Percentiles rank a stretch among this genome's conserved stretches.
phyloP scores from a whole-genome alignment of 2,797 vertebrate species.

The Arremon brunneinucha region DNA sequence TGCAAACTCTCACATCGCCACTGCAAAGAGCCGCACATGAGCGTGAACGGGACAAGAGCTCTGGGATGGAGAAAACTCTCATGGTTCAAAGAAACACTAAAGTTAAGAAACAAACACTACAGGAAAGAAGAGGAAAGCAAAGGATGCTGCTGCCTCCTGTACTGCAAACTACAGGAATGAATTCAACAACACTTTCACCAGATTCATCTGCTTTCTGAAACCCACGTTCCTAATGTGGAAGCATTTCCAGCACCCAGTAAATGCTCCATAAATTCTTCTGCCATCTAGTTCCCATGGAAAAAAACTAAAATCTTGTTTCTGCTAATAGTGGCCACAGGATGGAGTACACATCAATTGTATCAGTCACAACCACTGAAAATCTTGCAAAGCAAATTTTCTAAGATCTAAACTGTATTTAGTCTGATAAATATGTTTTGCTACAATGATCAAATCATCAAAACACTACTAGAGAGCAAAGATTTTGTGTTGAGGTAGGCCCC shows the following conservation, averaged over 20 bases:
- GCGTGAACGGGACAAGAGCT: fast-evolving
- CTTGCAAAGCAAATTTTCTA: not conserved
- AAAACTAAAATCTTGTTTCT: not conserved
- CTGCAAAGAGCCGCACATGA: fast-evolving
- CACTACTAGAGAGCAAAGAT: not conserved
- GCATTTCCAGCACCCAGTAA: not conserved
- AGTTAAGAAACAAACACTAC: too few species aligned
- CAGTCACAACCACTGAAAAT: not conserved
- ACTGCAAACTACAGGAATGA: not conserved
- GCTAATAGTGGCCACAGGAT: not conserved
- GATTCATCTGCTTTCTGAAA: not conserved
- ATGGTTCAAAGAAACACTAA: fast-evolving
- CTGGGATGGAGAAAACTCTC: not conserved
- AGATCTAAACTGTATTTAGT: not conserved
- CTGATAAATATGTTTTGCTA: not conserved
- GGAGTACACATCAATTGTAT: not conserved
- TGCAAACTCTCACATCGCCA: not conserved
- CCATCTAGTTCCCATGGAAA: not conserved
- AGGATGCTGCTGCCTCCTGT: not conserved
- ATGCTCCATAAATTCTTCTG: not conserved
- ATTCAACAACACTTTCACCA: not conserved
- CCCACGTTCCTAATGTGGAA: fast-evolving
- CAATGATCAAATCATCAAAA: not conserved
- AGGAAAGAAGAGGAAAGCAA: not conserved
- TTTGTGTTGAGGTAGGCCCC: not conserved